Conservation (phyloP, 2,113 vertebrate species). For the Saimiri boliviensis region DNA sequence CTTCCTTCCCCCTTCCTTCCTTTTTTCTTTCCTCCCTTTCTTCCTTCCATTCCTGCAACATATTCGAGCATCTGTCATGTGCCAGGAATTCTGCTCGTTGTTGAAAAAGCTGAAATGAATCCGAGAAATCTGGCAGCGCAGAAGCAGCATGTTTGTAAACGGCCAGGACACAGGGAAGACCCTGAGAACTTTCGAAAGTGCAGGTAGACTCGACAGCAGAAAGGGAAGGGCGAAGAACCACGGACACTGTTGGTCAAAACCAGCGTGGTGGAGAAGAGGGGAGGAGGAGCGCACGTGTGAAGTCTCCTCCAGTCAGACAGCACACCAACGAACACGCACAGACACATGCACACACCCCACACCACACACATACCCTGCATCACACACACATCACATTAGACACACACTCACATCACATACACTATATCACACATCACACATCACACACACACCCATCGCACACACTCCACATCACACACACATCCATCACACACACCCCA, state of each 20-base stretch:
- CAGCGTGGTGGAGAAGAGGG: fast-evolving
- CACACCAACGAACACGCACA: fast-evolving
- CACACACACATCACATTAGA: too few species aligned
- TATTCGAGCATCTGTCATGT: not conserved
- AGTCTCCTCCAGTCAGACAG: not conserved
- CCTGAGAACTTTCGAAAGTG: fast-evolving
- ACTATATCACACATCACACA: too few species aligned
- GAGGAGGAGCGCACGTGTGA: too few species aligned
- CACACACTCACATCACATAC: too few species aligned
- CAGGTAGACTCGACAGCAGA: not conserved
- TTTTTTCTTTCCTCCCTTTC: not conserved
- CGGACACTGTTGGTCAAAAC: fast-evolving
- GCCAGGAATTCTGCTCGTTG: not conserved
- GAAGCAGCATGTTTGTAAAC: not conserved
- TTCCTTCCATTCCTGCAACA: not conserved
- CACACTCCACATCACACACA: too few species aligned
- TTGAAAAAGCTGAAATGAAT: not conserved
- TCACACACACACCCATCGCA: too few species aligned
- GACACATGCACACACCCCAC: too few species aligned
- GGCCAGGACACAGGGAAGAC: not conserved
- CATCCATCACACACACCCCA: too few species aligned
- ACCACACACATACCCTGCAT: too few species aligned
- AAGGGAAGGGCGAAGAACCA: fast-evolving
- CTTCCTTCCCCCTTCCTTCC: not conserved
- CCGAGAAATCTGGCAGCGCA: not conserved